Conservation (phyloP, 2,888 invertebrate genomes). For the Cactoblastis cactorum region DNA sequence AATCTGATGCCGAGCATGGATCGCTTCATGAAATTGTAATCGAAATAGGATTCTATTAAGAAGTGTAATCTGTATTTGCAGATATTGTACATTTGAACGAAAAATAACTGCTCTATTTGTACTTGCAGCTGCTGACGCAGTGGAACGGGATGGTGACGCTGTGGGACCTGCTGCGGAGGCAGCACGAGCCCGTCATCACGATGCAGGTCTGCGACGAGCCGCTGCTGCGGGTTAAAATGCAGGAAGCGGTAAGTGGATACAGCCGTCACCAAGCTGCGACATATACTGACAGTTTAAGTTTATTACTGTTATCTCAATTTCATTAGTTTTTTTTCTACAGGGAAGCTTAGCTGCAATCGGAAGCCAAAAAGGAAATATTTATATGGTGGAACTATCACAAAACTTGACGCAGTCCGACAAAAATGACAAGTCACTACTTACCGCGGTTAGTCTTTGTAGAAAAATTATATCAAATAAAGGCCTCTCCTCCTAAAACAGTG, state of each 20-base stretch:
- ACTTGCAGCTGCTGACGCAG: conserved; percentile 75
- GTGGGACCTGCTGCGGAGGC: conserved; percentile 93
- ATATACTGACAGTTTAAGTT: too few species aligned
- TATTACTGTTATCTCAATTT: too few species aligned
- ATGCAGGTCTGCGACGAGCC: conserved; percentile 68
- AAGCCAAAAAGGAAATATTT: conserved; percentile 84
- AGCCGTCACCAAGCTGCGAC: too few species aligned
- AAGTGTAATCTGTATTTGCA: too few species aligned
- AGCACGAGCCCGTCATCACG: conserved; percentile 86
- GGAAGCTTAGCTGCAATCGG: conserved; percentile 86
- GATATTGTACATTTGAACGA: too few species aligned
- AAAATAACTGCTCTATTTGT: neutral
- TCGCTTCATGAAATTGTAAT: too few species aligned
- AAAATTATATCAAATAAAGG: too few species aligned
- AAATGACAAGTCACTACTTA: conserved; percentile 85
- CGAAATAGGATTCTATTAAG: too few species aligned
- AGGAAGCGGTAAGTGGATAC: conserved; percentile 53
- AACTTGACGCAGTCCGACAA: conserved; percentile 82
- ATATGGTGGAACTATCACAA: conserved; percentile 86
- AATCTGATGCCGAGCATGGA: too few species aligned
- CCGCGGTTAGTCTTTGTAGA: conserved; percentile 77
- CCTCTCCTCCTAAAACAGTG: too few species aligned
- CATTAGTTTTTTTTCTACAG: conserved; percentile 35
- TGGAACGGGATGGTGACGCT: conserved; percentile 89
- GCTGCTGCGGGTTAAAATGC: conserved; percentile 65